Evolutionary conservation across 2,113 vertebrate genomes (phyloP).

Genomic region (Felis catus): F.catus_Fca126_mat1.0 CM031415.1:72367501-72368000

Average conservation of each 20-base stretch:
- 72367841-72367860: constrained; percentile 28
- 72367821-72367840: constrained; percentile 59
- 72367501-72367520: too few species aligned
- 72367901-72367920: neutral
- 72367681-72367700: neutral
- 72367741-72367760: constrained; percentile 26
- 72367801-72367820: constrained; percentile 35
- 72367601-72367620: constrained; percentile 11
- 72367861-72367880: neutral
- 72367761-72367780: constrained; percentile 27
- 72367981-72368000: neutral
- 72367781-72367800: neutral
- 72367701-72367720: constrained; percentile 8
- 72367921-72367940: neutral
- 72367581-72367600: neutral
- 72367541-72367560: too few species aligned
- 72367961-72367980: neutral
- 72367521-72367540: too few species aligned
- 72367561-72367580: too few species aligned
- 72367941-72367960: neutral
- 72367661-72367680: neutral
- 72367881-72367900: neutral
- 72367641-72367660: neutral
- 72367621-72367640: neutral
- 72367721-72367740: neutral